A percentile compares a stretch with the other conserved stretches of the same genome.
phyloP scores from a whole-genome alignment of 64 coral and sea anemone genomes.

The Pachyseris speciosa region DNA sequence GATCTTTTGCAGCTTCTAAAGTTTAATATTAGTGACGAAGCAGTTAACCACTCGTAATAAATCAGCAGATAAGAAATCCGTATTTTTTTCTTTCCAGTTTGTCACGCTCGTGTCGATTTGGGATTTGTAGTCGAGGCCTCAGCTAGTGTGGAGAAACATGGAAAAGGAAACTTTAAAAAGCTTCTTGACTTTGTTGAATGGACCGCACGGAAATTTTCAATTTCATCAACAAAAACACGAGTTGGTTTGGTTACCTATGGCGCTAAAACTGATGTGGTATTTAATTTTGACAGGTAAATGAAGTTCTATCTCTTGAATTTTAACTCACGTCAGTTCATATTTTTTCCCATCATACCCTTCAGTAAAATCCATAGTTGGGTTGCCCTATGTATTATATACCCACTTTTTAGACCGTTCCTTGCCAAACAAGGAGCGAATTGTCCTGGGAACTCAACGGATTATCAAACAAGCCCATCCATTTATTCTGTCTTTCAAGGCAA shows the following conservation, averaged over 20 bases:
- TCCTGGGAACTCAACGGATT: no score
- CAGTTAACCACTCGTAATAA: no score
- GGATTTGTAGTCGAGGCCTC: slow-evolving; percentile 63
- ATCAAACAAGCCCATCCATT: no score
- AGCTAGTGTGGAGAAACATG: slow-evolving; percentile 65
- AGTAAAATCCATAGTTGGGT: not conserved
- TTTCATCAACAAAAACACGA: slow-evolving; percentile 19
- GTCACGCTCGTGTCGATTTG: slow-evolving; percentile 21
- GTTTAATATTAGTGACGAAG: no score
- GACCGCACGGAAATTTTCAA: slow-evolving; percentile 43
- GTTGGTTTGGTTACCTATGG: slow-evolving; percentile 59
- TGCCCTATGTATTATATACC: no score
- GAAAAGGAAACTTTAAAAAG: slow-evolving; percentile 65
- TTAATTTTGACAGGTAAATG: slow-evolving; percentile 54
- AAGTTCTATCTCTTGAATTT: not conserved
- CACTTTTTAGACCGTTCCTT: no score
- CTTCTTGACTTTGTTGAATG: slow-evolving; percentile 69
- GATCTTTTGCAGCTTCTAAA: no score
- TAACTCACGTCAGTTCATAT: not conserved
- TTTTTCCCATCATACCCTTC: no score
- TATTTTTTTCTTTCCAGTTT: slow-evolving; percentile 8
- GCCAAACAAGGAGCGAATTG: no score
- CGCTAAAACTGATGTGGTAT: slow-evolving; percentile 42
- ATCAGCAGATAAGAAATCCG: no score
- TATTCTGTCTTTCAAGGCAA: no score